These are phyloP conservation scores for Epinephelus cyanopodus DNA, from an alignment of 2,113 vertebrate genomes.

Conservation along the genomic window DNA sequence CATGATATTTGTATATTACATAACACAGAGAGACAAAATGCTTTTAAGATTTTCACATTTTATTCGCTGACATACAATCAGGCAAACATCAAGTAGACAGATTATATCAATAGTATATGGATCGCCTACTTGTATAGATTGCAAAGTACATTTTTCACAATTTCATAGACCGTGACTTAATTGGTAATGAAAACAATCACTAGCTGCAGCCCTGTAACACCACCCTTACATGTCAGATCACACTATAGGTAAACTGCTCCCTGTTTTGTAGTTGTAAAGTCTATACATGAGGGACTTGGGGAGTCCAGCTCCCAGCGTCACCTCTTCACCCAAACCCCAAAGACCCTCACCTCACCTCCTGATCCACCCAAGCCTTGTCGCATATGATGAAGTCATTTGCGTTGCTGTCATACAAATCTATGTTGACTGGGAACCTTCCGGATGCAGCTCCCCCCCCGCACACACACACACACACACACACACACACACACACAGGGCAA, in stretches of 20 bases:
- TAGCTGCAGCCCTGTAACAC: background rate
- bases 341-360: slow-evolving; percentile 52
- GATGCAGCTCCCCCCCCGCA: slow-evolving; percentile 60
- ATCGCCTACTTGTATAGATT: background rate
- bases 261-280: slow-evolving; percentile 17
- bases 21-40: background rate
- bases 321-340: slow-evolving; percentile 37
- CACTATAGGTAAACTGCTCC: slow-evolving; percentile 23
- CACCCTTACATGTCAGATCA: slow-evolving; percentile 23
- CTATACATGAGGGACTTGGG: background rate
- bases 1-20: too few species aligned
- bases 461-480: slow-evolving; percentile 51
- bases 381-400: slow-evolving; percentile 74
- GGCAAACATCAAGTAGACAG: background rate
- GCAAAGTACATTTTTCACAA: background rate
- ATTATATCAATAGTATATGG: background rate
- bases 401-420: slow-evolving; percentile 78
- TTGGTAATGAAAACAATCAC: background rate
- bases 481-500: slow-evolving; percentile 58
- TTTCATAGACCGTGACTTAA: background rate
- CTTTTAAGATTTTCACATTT: too few species aligned
- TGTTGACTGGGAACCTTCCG: slow-evolving; percentile 83
- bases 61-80: too few species aligned
- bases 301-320: slow-evolving; percentile 52
- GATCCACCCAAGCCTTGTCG: slow-evolving; percentile 66